A percentile compares a stretch with the other conserved stretches of the same genome.
Conservation (phyloP, 2,888 invertebrate species). For the Dendrolimus pini region DNA sequence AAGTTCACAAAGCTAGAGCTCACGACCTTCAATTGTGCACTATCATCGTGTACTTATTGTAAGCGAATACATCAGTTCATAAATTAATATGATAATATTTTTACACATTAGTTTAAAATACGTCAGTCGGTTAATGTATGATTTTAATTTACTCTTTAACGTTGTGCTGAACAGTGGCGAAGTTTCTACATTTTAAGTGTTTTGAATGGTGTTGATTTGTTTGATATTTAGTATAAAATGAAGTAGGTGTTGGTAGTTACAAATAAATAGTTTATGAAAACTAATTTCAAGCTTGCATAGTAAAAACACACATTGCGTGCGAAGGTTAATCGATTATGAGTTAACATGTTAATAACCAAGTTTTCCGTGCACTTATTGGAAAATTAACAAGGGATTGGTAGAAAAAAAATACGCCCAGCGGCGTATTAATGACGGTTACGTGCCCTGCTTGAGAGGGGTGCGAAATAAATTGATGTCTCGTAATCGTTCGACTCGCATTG, state of each 20-base stretch:
- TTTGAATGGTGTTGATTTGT: no score
- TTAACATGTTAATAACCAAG: constrained; percentile 6
- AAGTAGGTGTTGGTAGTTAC: no score
- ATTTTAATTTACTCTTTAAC: neutral
- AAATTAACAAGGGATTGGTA: constrained; percentile 20
- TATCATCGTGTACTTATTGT: constrained; percentile 35
- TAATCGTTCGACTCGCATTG: constrained; percentile 43
- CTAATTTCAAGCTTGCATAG: no score
- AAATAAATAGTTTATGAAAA: no score
- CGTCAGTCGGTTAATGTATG: no score
- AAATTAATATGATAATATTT: neutral
- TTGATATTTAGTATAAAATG: no score
- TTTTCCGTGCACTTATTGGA: constrained; percentile 7
- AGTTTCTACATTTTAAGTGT: constrained; percentile 1
- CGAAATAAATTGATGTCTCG: constrained; percentile 50
- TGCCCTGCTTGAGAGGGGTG: constrained; percentile 35
- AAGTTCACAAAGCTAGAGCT: constrained; percentile 32
- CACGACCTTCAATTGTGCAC: constrained; percentile 43
- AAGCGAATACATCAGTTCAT: constrained; percentile 19
- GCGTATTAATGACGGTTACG: constrained; percentile 46
- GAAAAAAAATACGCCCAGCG: constrained; percentile 32
- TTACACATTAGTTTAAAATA: neutral
- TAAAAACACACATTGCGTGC: neutral
- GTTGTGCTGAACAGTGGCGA: neutral
- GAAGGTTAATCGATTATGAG: neutral